A percentile compares a stretch with the other conserved stretches of the same genome.
Evolutionary conservation across 2,888 invertebrate genomes (phyloP).

Genomic region (Sphaerophoria taeniata): DNA sequence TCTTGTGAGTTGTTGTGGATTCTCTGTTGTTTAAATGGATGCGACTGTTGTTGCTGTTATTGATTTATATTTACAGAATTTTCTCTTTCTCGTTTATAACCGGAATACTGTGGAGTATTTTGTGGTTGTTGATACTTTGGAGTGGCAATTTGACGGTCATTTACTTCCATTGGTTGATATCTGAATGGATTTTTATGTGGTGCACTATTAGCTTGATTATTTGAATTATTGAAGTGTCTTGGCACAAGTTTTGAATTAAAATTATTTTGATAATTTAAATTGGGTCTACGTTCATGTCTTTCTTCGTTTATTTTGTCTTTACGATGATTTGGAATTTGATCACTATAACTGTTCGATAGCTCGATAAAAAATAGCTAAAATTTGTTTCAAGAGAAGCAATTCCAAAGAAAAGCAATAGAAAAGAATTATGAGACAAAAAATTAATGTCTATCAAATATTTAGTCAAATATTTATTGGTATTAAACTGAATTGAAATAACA

Average conservation of each 20-base stretch:
- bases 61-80: background rate
- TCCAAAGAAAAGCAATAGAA: no score
- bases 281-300: background rate
- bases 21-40: background rate
- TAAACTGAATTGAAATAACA: no score
- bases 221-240: no score
- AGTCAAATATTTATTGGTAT: no score
- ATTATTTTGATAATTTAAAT: background rate
- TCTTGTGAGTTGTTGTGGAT: background rate
- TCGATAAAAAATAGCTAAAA: no score
- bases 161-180: background rate
- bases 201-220: no score
- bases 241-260: constrained; percentile 3
- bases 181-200: background rate
- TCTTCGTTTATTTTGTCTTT: background rate
- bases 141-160: background rate
- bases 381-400: no score
- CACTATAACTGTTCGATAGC: background rate
- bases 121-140: background rate
- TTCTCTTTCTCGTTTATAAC: constrained; percentile 3
- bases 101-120: background rate
- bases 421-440: no score
- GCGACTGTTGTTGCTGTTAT: background rate
- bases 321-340: background rate
- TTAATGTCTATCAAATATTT: no score